These are phyloP conservation scores for Arvicola amphibius DNA, from an alignment of 2,797 vertebrate genomes.

Conservation along the genomic window DNA sequence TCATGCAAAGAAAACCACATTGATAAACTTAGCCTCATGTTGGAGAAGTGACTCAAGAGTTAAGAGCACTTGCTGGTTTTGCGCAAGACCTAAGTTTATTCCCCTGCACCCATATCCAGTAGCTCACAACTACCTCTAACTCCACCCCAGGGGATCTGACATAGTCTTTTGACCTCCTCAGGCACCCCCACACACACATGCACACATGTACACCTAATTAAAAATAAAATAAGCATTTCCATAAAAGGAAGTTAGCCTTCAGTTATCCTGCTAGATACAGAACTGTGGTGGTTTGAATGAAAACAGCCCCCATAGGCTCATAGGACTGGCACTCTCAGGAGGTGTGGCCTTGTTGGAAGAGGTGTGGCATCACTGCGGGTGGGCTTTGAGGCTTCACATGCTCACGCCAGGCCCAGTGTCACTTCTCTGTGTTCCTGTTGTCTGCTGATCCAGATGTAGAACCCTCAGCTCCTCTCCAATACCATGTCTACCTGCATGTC, in stretches of 20 bases:
- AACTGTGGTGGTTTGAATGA: background rate
- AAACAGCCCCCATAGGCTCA: background rate
- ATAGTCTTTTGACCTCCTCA: background rate
- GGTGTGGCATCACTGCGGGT: background rate
- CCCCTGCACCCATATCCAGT: no score
- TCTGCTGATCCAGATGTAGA: no score
- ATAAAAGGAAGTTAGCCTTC: background rate
- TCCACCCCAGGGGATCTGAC: background rate
- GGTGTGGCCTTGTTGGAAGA: background rate
- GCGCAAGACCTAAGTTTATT: background rate
- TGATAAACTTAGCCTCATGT: background rate
- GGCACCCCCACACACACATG: background rate
- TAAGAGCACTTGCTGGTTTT: background rate
- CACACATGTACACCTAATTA: background rate
- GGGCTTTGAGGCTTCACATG: background rate
- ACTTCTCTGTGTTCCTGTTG: background rate
- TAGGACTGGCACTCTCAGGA: background rate
- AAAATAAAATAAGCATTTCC: background rate
- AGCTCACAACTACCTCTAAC: background rate
- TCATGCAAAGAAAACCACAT: background rate
- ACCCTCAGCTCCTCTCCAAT: background rate
- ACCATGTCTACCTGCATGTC: background rate
- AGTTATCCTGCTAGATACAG: background rate
- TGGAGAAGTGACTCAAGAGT: background rate
- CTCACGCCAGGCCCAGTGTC: background rate